Conservation (phyloP, 2,113 vertebrate species). For the Lipophrys pholis region DNA sequence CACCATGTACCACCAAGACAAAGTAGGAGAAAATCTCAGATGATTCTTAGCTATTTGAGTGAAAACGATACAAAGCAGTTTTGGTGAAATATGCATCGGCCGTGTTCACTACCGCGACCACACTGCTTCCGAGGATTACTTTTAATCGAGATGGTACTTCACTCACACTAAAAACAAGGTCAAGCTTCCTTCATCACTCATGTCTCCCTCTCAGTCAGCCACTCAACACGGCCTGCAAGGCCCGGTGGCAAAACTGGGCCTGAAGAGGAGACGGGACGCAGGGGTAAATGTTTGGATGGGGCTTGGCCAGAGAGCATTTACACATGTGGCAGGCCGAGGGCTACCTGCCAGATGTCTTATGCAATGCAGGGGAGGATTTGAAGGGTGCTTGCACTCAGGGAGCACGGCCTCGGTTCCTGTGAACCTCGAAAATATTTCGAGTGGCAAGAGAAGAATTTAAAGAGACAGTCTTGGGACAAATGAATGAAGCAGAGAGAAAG, state of each 20-base stretch:
- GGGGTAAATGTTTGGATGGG: constrained; percentile 57
- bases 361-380: constrained; percentile 14
- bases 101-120: constrained; percentile 12
- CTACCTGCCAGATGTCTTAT: constrained; percentile 43
- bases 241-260: constrained; percentile 2
- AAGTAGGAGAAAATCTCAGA: too few species aligned
- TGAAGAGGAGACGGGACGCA: constrained; percentile 28
- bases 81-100: background rate
- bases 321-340: constrained; percentile 55
- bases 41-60: background rate
- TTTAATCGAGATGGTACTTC: constrained; percentile 17
- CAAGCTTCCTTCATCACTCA: constrained; percentile 10
- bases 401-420: background rate
- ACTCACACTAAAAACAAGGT: constrained; percentile 23
- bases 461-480: background rate
- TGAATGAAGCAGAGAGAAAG: background rate
- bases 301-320: constrained; percentile 50
- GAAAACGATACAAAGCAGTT: constrained; percentile 9
- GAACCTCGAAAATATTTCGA: background rate
- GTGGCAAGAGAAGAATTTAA: background rate
- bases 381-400: background rate
- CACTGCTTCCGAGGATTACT: constrained; percentile 18
- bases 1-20: too few species aligned
- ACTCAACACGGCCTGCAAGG: background rate
- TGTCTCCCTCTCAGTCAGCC: background rate